Base-by-base conservation (phyloP, 2,113 vertebrate species). In the Eudyptes chrysolophus region DNA sequence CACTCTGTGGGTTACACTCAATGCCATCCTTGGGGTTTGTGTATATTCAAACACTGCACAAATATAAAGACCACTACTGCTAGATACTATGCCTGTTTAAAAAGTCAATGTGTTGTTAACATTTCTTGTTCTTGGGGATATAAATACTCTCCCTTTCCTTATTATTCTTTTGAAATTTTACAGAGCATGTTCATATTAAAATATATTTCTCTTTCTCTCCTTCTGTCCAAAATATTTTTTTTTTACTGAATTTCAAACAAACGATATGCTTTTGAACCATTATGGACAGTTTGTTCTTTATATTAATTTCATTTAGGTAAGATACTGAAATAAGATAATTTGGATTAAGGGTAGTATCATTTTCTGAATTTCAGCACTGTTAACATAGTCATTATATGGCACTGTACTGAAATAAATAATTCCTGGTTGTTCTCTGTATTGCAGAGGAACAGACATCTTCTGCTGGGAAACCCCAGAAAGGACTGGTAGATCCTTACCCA, bases 381-480 rank as follows among this genome's bases (percentile, higher is more conserved):
- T 82, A 54, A 34, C 25, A 15, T 62, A 69, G 21, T 72, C 16
- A 72, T 84, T 90, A 36, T 38, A 22, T 1, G 3, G 9, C 36
- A n/a, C 27, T 51, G 27, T 52, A 25, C 27, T 76, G 40, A 89
- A 55, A 29, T 34, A 36, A 55, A 34, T 29, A 42, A 58, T 66
- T 95, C 2, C 30, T 80, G 30, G 8, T 93, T 87, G 16, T 84
- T 57, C 72, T 94, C 19, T 97, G 49, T 90, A 6, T 98, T 93
- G 13, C 54, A 98, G 99, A 98, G 91, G 97, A 98, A 29, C 96
- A 97, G 16, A 62, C 88, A 62, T 87, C 98, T 57, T 57, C 92
- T 84, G 34, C 81, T 69, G 94, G 65, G 40, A 98, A 98, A 84
- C 21, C 72, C 10, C 96, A 96, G 30, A 98, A 98, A 62, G 97